These are phyloP conservation scores for Neoascia interrupta DNA, from an alignment of 2,888 invertebrate genomes.

Conservation along the genomic window DNA sequence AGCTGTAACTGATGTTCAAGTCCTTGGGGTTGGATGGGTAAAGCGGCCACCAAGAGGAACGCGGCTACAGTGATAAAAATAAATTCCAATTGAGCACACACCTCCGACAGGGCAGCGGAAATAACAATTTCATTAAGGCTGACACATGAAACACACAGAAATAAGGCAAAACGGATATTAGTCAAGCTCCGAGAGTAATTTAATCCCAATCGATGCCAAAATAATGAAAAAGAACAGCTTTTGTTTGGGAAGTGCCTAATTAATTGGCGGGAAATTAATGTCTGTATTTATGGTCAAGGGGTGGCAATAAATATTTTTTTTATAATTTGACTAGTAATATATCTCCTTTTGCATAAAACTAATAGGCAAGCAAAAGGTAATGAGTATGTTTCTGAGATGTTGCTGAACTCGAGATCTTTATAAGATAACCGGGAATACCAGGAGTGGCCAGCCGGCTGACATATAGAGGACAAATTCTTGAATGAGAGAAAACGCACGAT, in stretches of 20 bases:
- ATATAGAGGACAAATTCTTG: too few species aligned
- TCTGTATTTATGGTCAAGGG: conserved; percentile 31
- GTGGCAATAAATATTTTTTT: conserved; percentile 21
- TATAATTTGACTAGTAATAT: conserved; percentile 31
- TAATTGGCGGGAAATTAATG: conserved; percentile 54
- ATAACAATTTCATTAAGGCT: conserved; percentile 67
- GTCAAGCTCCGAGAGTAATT: conserved; percentile 54
- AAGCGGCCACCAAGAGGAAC: conserved; percentile 21
- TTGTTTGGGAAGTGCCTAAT: conserved; percentile 43
- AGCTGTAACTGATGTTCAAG: conserved; percentile 67
- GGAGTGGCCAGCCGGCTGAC: too few species aligned
- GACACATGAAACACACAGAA: conserved; percentile 49
- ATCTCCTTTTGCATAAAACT: too few species aligned
- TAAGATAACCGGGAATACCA: too few species aligned
- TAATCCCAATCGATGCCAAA: conserved; percentile 67
- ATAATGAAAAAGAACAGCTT: conserved; percentile 66
- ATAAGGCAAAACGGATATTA: conserved; percentile 52
- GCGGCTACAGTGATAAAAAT: conserved; percentile 43
- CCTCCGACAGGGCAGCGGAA: conserved; percentile 46
- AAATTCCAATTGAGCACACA: conserved; percentile 65
- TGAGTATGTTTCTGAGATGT: too few species aligned
- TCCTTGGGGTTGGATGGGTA: conserved; percentile 18
- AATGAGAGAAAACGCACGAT: too few species aligned
- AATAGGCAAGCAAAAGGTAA: too few species aligned
- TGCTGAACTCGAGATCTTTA: too few species aligned